A percentile compares a stretch with the other conserved stretches of the same genome.
Conservation (phyloP, 1,140 invertebrate species). For the Bactericera cockerelli region DNA sequence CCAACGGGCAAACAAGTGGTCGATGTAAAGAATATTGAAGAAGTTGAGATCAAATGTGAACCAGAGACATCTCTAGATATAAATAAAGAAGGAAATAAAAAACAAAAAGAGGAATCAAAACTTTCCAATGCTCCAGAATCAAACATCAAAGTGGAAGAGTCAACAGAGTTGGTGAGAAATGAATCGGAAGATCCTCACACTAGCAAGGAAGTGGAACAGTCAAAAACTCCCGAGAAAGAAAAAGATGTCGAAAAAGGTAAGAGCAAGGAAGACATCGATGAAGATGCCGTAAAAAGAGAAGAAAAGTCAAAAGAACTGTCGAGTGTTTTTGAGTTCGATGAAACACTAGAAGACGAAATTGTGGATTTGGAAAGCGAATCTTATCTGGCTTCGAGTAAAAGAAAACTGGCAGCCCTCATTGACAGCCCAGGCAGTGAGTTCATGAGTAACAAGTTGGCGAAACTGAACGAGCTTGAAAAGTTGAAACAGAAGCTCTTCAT, state of each 20-base stretch:
- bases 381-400: conserved; percentile 21
- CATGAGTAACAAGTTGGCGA: conserved; percentile 22
- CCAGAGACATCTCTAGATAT: too few relatives aligned
- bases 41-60: too few relatives aligned
- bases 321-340: conserved; percentile 7
- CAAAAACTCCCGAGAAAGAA: not conserved
- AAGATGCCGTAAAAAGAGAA: conserved; percentile 6
- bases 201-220: too few relatives aligned
- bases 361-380: conserved; percentile 18
- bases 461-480: conserved; percentile 24
- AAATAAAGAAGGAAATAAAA: too few relatives aligned
- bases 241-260: not conserved
- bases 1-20: too few relatives aligned
- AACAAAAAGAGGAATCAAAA: too few relatives aligned
- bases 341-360: conserved; percentile 16
- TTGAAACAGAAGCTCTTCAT: conserved; percentile 20
- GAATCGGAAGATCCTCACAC: too few relatives aligned
- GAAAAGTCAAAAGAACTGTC: conserved; percentile 15
- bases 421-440: conserved; percentile 18
- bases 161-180: too few relatives aligned
- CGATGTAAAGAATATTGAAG: too few relatives aligned
- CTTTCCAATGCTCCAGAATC: too few relatives aligned
- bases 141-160: too few relatives aligned
- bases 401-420: conserved; percentile 19
- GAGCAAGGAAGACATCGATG: not conserved